A percentile compares a stretch with the other conserved stretches of the same genome.
Conservation (phyloP, 2,113 vertebrate species). For the Sapajus apella region DNA sequence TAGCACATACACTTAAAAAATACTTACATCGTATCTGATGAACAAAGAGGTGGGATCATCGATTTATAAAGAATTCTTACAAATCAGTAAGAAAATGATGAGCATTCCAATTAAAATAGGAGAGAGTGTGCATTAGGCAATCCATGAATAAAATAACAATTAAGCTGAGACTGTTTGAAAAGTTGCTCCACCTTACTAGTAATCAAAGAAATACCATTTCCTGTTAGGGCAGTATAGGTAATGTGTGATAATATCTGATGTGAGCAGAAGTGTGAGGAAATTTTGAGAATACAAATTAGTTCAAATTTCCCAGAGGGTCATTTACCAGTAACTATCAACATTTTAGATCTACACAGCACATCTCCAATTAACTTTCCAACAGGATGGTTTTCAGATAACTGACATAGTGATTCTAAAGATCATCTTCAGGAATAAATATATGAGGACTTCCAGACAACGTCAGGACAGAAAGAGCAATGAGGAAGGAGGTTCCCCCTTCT, state of each 20-base stretch:
- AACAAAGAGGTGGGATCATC: not conserved
- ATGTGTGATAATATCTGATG: not conserved
- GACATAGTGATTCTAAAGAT: not conserved
- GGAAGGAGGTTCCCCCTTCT: not conserved
- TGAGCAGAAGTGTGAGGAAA: not conserved
- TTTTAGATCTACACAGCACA: not conserved
- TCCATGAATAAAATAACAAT: not conserved
- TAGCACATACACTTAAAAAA: not conserved
- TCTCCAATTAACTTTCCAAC: not conserved
- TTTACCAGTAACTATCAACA: not conserved
- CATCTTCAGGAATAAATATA: not conserved
- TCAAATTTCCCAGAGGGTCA: not conserved
- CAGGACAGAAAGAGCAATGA: not conserved
- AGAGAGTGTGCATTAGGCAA: not conserved
- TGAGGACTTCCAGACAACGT: not conserved
- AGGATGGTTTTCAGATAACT: not conserved
- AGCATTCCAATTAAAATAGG: not conserved
- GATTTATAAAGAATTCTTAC: conserved; percentile 27
- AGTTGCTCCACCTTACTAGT: not conserved
- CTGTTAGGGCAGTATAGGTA: not conserved
- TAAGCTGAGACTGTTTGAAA: conserved; percentile 9
- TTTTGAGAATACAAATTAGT: not conserved
- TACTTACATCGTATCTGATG: not conserved
- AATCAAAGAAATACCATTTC: not conserved
- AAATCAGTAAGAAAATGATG: conserved; percentile 4